These are phyloP conservation scores for Brienomyrus longianalis DNA, from an alignment of 2,113 vertebrate species.

Conservation along the genomic window DNA sequence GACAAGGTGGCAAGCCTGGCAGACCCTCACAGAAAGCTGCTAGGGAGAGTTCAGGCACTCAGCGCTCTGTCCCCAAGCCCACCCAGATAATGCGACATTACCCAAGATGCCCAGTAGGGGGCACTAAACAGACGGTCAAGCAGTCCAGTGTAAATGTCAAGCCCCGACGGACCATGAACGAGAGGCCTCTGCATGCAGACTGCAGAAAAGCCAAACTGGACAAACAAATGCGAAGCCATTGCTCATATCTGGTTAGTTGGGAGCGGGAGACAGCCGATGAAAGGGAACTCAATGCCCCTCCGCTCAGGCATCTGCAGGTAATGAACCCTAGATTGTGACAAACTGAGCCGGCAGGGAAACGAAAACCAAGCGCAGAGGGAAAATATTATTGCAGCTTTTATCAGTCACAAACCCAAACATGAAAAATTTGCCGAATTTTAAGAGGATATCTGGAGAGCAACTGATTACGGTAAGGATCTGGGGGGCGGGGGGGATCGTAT, in stretches of 20 bases:
- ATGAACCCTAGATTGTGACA: background rate
- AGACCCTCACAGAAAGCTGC: too few relatives aligned
- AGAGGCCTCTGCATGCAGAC: background rate
- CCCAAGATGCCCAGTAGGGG: background rate
- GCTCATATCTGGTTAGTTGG: too few relatives aligned
- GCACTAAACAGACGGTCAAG: background rate
- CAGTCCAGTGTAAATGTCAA: background rate
- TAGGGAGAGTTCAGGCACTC: too few relatives aligned
- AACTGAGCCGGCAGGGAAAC: background rate
- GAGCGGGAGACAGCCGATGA: background rate
- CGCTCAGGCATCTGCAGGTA: background rate
- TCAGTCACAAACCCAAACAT: background rate
- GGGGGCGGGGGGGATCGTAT: background rate
- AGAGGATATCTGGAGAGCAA: background rate
- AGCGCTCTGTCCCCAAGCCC: background rate
- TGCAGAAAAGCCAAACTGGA: background rate
- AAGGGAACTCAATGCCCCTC: background rate
- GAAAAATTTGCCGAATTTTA: background rate
- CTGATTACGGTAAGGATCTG: background rate
- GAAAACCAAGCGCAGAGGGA: background rate
- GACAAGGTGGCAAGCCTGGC: too few relatives aligned
- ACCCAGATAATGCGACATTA: background rate
- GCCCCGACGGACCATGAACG: background rate
- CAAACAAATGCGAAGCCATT: background rate
- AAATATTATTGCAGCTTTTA: slow-evolving; percentile 2